Evolutionary conservation across 2,797 vertebrate genomes (phyloP).

Genomic region (Arrhamphus sclerolepis): DNA sequence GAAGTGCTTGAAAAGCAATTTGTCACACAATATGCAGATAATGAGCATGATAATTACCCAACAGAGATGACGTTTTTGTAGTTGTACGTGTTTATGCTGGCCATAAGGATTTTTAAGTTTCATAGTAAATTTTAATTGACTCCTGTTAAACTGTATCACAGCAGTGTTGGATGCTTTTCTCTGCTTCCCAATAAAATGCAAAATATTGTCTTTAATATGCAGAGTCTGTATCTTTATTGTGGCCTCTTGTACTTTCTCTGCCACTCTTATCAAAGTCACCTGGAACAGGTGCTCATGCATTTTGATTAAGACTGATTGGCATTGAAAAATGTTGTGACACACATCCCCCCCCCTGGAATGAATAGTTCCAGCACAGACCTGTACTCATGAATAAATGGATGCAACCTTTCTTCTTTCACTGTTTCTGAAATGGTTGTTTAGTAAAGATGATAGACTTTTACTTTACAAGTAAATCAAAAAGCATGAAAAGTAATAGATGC

Average conservation of each 20-base stretch:
- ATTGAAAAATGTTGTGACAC: slow-evolving; percentile 47
- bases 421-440: neutral
- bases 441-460: too few relatives aligned
- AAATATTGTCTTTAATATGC: slow-evolving; percentile 3
- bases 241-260: slow-evolving; percentile 32
- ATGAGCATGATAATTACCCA: too few relatives aligned
- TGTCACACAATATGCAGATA: too few relatives aligned
- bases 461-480: too few relatives aligned
- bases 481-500: neutral
- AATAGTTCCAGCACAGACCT: neutral
- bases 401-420: neutral
- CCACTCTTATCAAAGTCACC: slow-evolving; percentile 63
- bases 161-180: neutral
- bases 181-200: neutral
- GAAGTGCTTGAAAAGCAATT: too few relatives aligned
- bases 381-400: neutral
- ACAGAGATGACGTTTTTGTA: too few relatives aligned
- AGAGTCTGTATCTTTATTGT: slow-evolving; percentile 29
- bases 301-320: slow-evolving; percentile 52
- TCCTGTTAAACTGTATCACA: neutral
- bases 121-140: too few relatives aligned
- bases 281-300: slow-evolving; percentile 63
- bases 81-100: too few relatives aligned
- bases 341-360: neutral
- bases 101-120: neutral